Conservation (phyloP, 2,888 invertebrate genomes). For the Cheilosia pagana region DNA sequence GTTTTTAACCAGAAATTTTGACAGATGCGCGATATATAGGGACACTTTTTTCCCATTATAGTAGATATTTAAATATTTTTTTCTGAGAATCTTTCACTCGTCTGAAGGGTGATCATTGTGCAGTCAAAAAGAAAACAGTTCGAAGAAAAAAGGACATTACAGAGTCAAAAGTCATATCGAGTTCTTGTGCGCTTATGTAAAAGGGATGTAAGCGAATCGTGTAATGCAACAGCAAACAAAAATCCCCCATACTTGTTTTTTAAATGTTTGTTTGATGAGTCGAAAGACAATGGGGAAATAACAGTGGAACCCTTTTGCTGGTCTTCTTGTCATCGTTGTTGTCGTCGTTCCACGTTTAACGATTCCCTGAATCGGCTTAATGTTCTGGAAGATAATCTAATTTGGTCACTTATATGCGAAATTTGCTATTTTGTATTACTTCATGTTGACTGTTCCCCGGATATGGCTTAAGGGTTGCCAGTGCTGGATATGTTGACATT, state of each 20-base stretch:
- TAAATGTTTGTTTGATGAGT: constrained; percentile 58
- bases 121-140: constrained; percentile 52
- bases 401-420: constrained; percentile 83
- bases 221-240: constrained; percentile 27
- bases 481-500: constrained; percentile 16
- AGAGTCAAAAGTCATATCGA: constrained; percentile 13
- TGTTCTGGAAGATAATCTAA: constrained; percentile 83
- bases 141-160: constrained; percentile 24
- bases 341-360: constrained; percentile 74
- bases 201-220: constrained; percentile 7
- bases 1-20: constrained; percentile 10
- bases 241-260: constrained; percentile 6
- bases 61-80: not conserved
- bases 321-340: constrained; percentile 8
- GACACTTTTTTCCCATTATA: too few species aligned
- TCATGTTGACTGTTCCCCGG: constrained; percentile 15
- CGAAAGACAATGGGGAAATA: constrained; percentile 35
- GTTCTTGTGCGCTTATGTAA: not conserved
- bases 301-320: constrained; percentile 21
- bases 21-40: constrained; percentile 26
- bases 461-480: constrained; percentile 1
- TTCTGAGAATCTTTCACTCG: not conserved
- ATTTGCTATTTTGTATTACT: constrained; percentile 78
- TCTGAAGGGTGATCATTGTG: constrained; percentile 58
- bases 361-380: constrained; percentile 80